Conservation (phyloP, 2,113 vertebrate species). For the Leucosticte australis region DNA sequence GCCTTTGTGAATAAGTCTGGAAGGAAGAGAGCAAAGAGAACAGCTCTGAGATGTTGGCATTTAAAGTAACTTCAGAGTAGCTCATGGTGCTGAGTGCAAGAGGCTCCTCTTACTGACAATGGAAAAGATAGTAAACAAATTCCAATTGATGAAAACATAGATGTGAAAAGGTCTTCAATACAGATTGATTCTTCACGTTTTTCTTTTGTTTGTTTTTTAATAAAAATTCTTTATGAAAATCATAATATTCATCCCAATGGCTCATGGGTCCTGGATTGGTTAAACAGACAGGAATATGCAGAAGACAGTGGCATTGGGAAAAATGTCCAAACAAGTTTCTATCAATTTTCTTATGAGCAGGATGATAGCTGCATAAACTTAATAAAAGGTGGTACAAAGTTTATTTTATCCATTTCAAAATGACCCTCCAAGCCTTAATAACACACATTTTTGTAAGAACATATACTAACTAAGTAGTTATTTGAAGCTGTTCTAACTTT, state of each 20-base stretch:
- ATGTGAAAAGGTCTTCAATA: background rate
- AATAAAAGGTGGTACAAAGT: background rate
- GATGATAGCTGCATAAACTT: background rate
- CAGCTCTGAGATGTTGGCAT: background rate
- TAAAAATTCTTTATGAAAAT: background rate
- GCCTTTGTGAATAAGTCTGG: background rate
- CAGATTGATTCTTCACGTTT: background rate
- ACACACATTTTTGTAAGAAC: background rate
- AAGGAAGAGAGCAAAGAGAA: background rate
- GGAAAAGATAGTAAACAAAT: background rate
- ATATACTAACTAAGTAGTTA: background rate
- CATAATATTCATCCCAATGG: background rate
- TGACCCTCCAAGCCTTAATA: background rate
- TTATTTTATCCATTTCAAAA: background rate
- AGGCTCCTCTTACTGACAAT: rapidly evolving
- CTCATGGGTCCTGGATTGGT: background rate
- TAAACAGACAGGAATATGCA: background rate
- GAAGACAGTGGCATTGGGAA: rapidly evolving
- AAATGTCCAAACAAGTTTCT: background rate
- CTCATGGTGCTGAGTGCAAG: rapidly evolving
- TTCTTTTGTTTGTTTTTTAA: background rate
- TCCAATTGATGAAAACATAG: background rate
- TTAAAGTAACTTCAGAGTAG: background rate
- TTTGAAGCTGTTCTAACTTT: background rate
- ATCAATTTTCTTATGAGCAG: background rate